Conservation (phyloP, 2,888 invertebrate species). For the Brachypterus glaber region DNA sequence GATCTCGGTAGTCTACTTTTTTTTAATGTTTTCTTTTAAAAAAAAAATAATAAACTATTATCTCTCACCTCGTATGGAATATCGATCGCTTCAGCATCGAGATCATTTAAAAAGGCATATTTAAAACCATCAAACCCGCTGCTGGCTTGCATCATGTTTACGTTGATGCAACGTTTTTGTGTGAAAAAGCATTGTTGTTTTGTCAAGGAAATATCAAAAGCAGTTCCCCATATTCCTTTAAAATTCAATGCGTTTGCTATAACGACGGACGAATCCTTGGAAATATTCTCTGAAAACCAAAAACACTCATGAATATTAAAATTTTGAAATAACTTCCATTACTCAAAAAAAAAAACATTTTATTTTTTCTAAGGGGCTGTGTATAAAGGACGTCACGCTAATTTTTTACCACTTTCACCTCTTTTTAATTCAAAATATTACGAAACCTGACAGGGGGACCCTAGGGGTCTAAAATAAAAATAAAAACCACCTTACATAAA, state of each 20-base stretch:
- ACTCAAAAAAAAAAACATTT: too few relatives aligned
- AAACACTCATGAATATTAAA: slow-evolving; percentile 4
- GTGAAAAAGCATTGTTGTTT: slow-evolving; percentile 52
- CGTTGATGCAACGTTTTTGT: slow-evolving; percentile 38
- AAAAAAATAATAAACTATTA: too few relatives aligned
- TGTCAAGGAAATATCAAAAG: slow-evolving; percentile 51
- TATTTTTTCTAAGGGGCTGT: neutral
- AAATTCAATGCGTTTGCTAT: slow-evolving; percentile 71
- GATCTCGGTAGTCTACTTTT: too few relatives aligned
- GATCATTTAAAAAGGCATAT: slow-evolving; percentile 49
- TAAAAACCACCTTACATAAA: too few relatives aligned
- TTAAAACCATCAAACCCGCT: slow-evolving; percentile 52
- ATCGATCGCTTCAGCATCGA: slow-evolving; percentile 60
- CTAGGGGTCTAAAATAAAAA: too few relatives aligned
- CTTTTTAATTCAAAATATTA: too few relatives aligned
- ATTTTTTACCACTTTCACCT: too few relatives aligned
- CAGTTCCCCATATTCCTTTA: slow-evolving; percentile 64
- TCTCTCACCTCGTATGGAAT: slow-evolving; percentile 69
- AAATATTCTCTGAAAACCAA: slow-evolving; percentile 42
- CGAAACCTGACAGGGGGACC: too few relatives aligned
- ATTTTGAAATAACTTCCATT: slow-evolving; percentile 6
- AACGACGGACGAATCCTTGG: slow-evolving; percentile 50
- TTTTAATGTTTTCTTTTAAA: too few relatives aligned
- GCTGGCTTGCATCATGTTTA: slow-evolving; percentile 55
- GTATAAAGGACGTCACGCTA: slow-evolving; percentile 4